Evolutionary conservation across 2,797 vertebrate species (phyloP), one percentile per base, ranked within the genome.

Genomic region (Mormyrops attenuatus): DNA sequence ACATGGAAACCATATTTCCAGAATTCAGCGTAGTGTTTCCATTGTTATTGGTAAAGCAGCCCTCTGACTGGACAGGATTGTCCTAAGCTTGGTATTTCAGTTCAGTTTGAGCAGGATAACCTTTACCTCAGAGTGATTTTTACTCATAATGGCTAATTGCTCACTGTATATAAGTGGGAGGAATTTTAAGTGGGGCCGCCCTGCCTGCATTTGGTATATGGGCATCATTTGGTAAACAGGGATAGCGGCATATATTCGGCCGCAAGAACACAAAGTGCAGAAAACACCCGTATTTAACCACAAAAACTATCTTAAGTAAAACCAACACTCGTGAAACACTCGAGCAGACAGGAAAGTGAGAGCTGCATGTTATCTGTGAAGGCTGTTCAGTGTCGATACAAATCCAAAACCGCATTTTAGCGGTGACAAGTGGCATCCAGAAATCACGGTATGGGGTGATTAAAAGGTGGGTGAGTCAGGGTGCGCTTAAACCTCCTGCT

Each of bases 221-320:
- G 38, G 84, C 26, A n/a, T 52, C 44, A 50, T 22, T 30, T 30
- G 20, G 47, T 84, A 49, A 49, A 84, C 80, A 84, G 38, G 80
- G 38, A 26, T 8, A 85, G 13, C 8, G 0, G 3, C n/a, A 44
- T 52, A 30, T 85, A 44, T 38, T 44, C 15, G 38, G 73, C 73
- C 38, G 3, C 38, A 41, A 9, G 38, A 85, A 34, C 84, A 13
- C 49, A 52, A 52, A 85, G 84, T 50, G 49, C 26, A 52, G 84
- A 85, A 52, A 85, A 52, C 49, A 85, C 44, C 84, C 44, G 13
- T 85, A 85, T 85, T 50, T 85, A 50, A 52, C 49, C 49, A 52
- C 44, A 85, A 85, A 26, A 26, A 17, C 84, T 85, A 52, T 85
- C 84, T 50, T 85, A 22, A 80, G 73, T 80, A 22, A 85, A 85